Evolutionary conservation across 2,888 invertebrate species (phyloP).

Genomic region (Drosophila anomelani): DNA sequence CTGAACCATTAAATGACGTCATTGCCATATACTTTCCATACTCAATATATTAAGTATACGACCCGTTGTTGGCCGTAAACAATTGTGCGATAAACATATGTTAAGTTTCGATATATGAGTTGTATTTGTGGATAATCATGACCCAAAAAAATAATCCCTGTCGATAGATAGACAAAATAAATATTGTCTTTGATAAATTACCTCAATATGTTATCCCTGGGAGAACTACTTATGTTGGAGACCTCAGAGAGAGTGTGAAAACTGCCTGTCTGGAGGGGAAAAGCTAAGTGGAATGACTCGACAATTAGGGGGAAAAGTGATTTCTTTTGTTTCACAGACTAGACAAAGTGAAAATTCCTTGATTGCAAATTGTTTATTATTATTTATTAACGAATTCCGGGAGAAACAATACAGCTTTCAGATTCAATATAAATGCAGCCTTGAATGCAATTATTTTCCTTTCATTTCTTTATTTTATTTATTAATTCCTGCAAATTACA

Average conservation of each 20-base stretch:
- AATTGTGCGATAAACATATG: slow-evolving; percentile 42
- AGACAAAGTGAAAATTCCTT: slow-evolving; percentile 1
- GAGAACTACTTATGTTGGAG: neutral
- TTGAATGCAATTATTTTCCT: neutral
- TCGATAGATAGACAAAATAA: slow-evolving; percentile 4
- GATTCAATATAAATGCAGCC: neutral
- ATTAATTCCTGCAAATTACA: neutral
- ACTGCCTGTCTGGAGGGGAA: neutral
- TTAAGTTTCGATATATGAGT: slow-evolving; percentile 11
- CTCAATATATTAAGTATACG: slow-evolving; percentile 1
- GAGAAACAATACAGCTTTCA: neutral
- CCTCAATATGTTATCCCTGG: neutral
- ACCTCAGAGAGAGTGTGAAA: neutral
- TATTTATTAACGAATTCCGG: neutral
- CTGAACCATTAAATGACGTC: slow-evolving; percentile 47
- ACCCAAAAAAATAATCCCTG: slow-evolving; percentile 5
- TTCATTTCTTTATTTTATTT: neutral
- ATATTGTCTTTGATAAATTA: slow-evolving; percentile 13
- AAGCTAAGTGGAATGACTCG: slow-evolving; percentile 3
- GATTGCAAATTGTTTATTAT: neutral
- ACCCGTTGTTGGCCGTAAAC: slow-evolving; percentile 20
- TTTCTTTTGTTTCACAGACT: neutral
- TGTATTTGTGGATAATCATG: neutral
- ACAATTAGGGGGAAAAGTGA: slow-evolving; percentile 2
- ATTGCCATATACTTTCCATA: slow-evolving; percentile 14